Evolutionary conservation across 2,797 vertebrate species (phyloP), one percentile per base, ranked within the genome.

Genomic region (Brachyalestes nurse): DNA sequence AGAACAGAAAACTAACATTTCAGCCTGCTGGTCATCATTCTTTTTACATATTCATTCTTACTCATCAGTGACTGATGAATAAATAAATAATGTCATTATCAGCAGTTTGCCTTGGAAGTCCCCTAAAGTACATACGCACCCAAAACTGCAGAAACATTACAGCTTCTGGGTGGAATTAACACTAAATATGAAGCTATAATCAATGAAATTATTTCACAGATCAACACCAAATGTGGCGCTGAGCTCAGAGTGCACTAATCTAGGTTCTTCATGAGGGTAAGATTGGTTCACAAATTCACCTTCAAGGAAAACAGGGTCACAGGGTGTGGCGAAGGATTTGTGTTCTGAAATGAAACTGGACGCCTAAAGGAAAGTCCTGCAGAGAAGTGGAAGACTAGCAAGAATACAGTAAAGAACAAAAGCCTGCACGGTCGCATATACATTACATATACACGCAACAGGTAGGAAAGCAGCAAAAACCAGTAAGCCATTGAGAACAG

Each of bases 191-290:
- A n/a, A 65, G 47, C 60, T 73, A 80, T 79, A 60, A 75, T 62
- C 61, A 25, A 75, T 69, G 45, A 66, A 80, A 85, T 78, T 79
- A 72, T 66, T 57, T 25, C 70, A 77, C 53, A 69, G 42, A 45
- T 45, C 60, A 79, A 79, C 79, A 80, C 53, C 49, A 38, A 17
- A 78, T 45, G 62, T 70, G 40, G 38, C 4, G 38, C 70, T 83
- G 51, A 51, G 38, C 47, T 69, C 42, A 64, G 60, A 77, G n/a
- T 13, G 28, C 55, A 21, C 67, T 40, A 82, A 51, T 45, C 51
- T 14, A 53, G 64, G 13, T 2, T 38, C 19, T 77, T 73, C 12
- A 57, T 28, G 55, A 23, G 19, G 21, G 45, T 66, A 71, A 40
- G 16, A 65, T 7, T 9, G 40, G 9, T 28, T 12, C 10, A 47